phyloP scores from a whole-genome alignment of 92 coral and sea anemone species.

The Porites evermanni region DNA sequence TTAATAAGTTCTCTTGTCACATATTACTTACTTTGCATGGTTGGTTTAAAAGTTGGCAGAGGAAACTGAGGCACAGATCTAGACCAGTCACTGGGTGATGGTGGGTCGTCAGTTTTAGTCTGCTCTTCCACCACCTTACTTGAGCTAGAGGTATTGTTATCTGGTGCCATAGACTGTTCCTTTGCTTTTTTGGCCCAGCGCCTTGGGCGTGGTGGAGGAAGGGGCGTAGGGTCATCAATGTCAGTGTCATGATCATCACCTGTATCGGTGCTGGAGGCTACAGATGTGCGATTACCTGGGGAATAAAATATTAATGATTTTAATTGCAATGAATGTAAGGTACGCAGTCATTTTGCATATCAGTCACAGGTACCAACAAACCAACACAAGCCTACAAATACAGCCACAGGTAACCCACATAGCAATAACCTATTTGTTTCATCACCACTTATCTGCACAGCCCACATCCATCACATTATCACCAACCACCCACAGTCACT shows the following conservation, averaged over 20 bases:
- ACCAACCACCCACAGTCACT: no score
- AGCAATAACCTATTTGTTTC: not conserved
- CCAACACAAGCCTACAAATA: not conserved
- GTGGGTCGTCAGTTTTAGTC: constrained; percentile 34
- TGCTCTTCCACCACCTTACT: constrained; percentile 40
- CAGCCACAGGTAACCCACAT: constrained; percentile 26
- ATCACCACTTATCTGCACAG: no score
- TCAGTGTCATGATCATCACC: constrained; percentile 80
- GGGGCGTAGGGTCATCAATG: constrained; percentile 75
- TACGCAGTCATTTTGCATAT: not conserved
- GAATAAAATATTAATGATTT: not conserved
- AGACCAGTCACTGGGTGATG: constrained; percentile 77
- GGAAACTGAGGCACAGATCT: constrained; percentile 84
- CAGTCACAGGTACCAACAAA: not conserved
- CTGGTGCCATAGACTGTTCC: constrained; percentile 65
- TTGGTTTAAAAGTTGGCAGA: constrained; percentile 78
- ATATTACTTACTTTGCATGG: constrained; percentile 66
- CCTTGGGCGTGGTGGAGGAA: constrained; percentile 98
- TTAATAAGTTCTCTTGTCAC: no score
- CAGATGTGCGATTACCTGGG: constrained; percentile 75
- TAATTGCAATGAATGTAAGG: not conserved
- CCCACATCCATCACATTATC: no score
- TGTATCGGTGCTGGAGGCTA: constrained; percentile 88
- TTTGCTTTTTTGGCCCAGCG: constrained; percentile 91
- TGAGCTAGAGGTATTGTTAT: constrained; percentile 43